Conservation (phyloP, 2,797 vertebrate species). For the Odontamblyopus rebecca region DNA sequence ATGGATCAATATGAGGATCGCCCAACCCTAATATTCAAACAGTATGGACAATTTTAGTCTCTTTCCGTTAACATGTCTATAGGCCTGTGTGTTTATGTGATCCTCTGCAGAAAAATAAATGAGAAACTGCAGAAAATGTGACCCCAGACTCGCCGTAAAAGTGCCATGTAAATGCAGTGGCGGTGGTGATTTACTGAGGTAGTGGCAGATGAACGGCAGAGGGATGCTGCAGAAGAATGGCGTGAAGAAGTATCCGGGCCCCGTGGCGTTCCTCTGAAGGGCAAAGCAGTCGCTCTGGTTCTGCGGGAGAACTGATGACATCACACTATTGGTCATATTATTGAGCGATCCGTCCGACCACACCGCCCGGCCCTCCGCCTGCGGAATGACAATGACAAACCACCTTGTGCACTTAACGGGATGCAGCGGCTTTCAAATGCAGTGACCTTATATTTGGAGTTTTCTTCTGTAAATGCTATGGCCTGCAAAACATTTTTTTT, state of each 20-base stretch:
- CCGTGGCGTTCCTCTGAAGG: slow-evolving; percentile 82
- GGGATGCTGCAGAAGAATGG: slow-evolving; percentile 84
- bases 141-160: too few species aligned
- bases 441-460: not conserved
- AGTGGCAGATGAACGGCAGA: slow-evolving; percentile 89
- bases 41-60: not conserved
- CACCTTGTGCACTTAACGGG: not conserved
- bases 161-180: not conserved
- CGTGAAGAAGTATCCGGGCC: slow-evolving; percentile 81
- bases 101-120: too few species aligned
- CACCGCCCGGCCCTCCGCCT: slow-evolving; percentile 80
- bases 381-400: slow-evolving; percentile 28
- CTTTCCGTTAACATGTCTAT: not conserved
- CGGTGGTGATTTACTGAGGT: slow-evolving; percentile 78
- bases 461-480: not conserved
- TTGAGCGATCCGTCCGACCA: slow-evolving; percentile 84
- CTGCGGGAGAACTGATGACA: slow-evolving; percentile 70
- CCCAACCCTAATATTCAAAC: too few species aligned
- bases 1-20: too few species aligned
- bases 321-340: slow-evolving; percentile 65
- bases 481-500: not conserved
- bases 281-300: slow-evolving; percentile 86
- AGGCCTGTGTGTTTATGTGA: not conserved
- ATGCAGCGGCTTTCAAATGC: not conserved
- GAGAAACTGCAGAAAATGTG: too few species aligned